Evolutionary conservation across 2,888 invertebrate genomes (phyloP), one percentile per base, ranked within the genome.

Genomic region (Heliconius ismenius): DNA sequence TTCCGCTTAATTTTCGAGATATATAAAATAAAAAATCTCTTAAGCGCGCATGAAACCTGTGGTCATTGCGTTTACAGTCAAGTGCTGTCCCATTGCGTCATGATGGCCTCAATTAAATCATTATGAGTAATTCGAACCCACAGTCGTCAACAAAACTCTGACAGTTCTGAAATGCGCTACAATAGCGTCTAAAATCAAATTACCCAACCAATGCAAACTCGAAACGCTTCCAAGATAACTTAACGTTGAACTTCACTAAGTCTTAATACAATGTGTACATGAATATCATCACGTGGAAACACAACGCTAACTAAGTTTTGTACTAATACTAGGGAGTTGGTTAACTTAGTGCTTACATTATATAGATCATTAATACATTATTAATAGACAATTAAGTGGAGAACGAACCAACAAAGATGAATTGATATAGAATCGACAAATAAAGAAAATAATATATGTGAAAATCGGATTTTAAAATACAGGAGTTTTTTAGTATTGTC

Each of bases 201-300:
- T 58, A 70, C 21, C 21, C 21, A 24, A 18, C 54, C 69, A 54
- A 70, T 54, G 54, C 69, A 73, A 73, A 63, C 73, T 73, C 26
- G 24, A 73, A 62, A 73, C 62, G 36, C 26, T 43, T 28, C 62
- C 39, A 26, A 73, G 43, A 73, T 28, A 73, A 73, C 62, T 73
- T 26, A 63, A 73, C 62, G 63, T 43, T 62, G 39, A 73, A 73
- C 39, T 73, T 73, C 39, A 63, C 62, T 43, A 62, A 62, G 62
- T 43, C 63, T 63, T 73, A 73, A 43, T 73, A 63, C 43, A 73
- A 73, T 63, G 60, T 73, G 62, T 62, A 73, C 73, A 73, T 73
- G 73, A 63, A 73, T 63, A 73, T 73, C 62, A 73, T 73, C 73
- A 73, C 73, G 73, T 63, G 39, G 73, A 10, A 63, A 43, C 62